Percentiles rank a stretch among this genome's conserved stretches.
These are phyloP conservation scores for Babyrousa celebensis DNA, from an alignment of 2,797 vertebrate species.

Conservation along the genomic window DNA sequence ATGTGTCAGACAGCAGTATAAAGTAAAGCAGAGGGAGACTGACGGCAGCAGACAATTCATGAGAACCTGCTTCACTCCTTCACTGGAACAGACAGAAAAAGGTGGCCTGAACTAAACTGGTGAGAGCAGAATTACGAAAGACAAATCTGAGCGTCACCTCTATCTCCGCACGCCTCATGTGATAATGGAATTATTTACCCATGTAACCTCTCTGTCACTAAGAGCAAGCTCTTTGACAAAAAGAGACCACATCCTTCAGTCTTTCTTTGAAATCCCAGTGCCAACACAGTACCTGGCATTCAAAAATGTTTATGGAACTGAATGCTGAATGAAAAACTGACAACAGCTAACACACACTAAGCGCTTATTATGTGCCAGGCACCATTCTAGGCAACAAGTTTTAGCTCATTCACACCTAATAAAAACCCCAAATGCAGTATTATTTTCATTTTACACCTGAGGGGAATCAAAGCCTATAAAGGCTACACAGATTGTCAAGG, in stretches of 20 bases:
- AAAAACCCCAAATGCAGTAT: conserved; percentile 35
- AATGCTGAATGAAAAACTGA: conserved; percentile 47
- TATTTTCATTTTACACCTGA: conserved; percentile 33
- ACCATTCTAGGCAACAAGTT: conserved; percentile 48
- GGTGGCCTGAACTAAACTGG: background rate
- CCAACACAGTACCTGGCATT: conserved; percentile 51
- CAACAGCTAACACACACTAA: conserved; percentile 49
- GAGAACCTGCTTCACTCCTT: conserved; percentile 40
- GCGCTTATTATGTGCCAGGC: conserved; percentile 21
- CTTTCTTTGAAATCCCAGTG: conserved; percentile 61
- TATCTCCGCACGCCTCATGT: conserved; percentile 1
- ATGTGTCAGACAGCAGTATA: background rate
- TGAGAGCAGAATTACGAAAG: conserved; percentile 44
- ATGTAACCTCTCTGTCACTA: conserved; percentile 41
- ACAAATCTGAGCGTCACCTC: conserved; percentile 65
- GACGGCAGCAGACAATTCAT: conserved; percentile 51
- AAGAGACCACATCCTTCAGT: conserved; percentile 56
- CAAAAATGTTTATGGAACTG: conserved; percentile 49
- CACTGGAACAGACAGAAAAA: background rate
- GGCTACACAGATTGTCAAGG: conserved; percentile 31
- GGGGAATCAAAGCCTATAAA: conserved; percentile 49
- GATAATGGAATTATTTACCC: conserved; percentile 52
- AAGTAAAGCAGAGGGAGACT: conserved; percentile 18
- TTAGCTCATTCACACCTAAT: conserved; percentile 53
- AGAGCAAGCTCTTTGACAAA: conserved; percentile 13